phyloP scores from a whole-genome alignment of 2,797 vertebrate species.

The Hemitrygon akajei region DNA sequence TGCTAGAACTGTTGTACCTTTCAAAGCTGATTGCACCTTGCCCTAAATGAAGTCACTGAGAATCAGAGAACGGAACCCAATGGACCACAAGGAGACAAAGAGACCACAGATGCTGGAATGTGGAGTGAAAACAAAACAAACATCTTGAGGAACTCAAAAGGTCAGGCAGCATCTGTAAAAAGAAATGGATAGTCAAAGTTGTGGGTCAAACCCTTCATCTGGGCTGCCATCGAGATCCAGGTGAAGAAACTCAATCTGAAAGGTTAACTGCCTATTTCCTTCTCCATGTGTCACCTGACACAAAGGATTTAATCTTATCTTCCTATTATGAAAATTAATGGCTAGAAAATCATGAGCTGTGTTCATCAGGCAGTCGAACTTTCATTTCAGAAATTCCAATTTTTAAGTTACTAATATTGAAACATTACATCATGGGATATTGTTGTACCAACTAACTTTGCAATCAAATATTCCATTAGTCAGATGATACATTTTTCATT shows the following conservation, averaged over 20 bases:
- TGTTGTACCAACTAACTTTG: neutral
- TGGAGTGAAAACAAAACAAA: no score
- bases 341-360: neutral
- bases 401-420: neutral
- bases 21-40: neutral
- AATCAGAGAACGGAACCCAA: neutral
- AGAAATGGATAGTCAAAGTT: no score
- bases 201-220: no score
- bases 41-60: neutral
- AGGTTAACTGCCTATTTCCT: no score
- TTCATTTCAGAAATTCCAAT: no score
- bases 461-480: neutral
- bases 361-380: neutral
- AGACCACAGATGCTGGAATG: no score
- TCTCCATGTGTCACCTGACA: neutral
- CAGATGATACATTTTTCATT: neutral
- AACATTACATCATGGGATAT: neutral
- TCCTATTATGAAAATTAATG: neutral
- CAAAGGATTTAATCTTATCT: neutral
- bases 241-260: no score
- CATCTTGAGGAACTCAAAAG: no score
- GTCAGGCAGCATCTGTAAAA: no score
- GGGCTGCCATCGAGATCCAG: no score
- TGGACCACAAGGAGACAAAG: no score
- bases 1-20: neutral